A percentile compares a stretch with the other conserved stretches of the same genome.
These are phyloP conservation scores for Halichoeres trimaculatus DNA, from an alignment of 2,113 vertebrate species.

Conservation along the genomic window DNA sequence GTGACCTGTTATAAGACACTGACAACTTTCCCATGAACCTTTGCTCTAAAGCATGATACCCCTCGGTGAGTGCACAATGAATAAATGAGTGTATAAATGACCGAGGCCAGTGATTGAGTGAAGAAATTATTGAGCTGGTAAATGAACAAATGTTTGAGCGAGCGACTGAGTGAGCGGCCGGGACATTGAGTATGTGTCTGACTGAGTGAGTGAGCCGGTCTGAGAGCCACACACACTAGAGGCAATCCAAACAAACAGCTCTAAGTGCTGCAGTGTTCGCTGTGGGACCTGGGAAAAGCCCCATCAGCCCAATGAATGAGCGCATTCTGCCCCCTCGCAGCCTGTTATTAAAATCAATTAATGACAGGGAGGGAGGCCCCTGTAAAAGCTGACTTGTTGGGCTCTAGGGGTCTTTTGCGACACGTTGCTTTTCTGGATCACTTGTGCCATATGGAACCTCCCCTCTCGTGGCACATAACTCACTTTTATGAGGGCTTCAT, in stretches of 20 bases:
- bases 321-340: slow-evolving; percentile 78
- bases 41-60: slow-evolving; percentile 37
- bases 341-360: slow-evolving; percentile 85
- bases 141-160: slow-evolving; percentile 82
- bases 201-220: slow-evolving; percentile 70
- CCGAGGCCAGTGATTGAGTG: slow-evolving; percentile 79
- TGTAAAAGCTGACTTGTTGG: slow-evolving; percentile 80
- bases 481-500: slow-evolving; percentile 83
- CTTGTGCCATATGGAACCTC: slow-evolving; percentile 83
- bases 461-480: slow-evolving; percentile 80
- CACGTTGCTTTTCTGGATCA: slow-evolving; percentile 83
- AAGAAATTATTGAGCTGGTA: slow-evolving; percentile 82
- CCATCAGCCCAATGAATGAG: slow-evolving; percentile 81
- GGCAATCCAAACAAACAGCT: slow-evolving; percentile 82
- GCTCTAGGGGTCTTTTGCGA: slow-evolving; percentile 79
- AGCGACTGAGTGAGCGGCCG: slow-evolving; percentile 65
- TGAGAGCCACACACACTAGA: slow-evolving; percentile 73
- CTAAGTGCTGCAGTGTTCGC: slow-evolving; percentile 79
- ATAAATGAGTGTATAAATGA: slow-evolving; percentile 78
- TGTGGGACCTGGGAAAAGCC: slow-evolving; percentile 75
- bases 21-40: slow-evolving; percentile 39
- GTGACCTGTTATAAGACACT: slow-evolving; percentile 24
- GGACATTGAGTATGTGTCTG: slow-evolving; percentile 79
- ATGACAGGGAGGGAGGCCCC: slow-evolving; percentile 75
- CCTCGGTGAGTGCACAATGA: slow-evolving; percentile 57